Conservation (phyloP, 2,888 invertebrate genomes). For the Agonum fuliginosum region DNA sequence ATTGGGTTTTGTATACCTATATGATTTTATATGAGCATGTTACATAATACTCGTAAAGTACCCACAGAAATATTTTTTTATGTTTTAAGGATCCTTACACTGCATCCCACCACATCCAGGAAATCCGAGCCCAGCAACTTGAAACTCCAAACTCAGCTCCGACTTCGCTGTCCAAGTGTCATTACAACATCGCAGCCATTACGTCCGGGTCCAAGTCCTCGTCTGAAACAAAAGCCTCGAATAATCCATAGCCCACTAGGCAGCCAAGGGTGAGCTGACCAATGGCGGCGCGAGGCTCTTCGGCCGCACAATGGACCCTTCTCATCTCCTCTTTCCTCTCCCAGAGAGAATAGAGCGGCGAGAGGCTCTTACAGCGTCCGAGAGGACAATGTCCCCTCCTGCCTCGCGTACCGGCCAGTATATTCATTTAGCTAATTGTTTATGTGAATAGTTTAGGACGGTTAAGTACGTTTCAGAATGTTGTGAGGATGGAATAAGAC, state of each 20-base stretch:
- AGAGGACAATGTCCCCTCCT: background rate
- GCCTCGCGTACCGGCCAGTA: constrained; percentile 60
- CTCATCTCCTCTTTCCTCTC: constrained; percentile 62
- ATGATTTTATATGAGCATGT: too few relatives aligned
- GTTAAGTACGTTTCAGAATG: constrained; percentile 20
- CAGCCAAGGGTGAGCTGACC: constrained; percentile 72
- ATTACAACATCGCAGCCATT: constrained; percentile 72
- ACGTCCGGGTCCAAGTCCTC: constrained; percentile 62
- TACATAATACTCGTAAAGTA: too few relatives aligned
- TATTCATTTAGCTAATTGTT: constrained; percentile 65
- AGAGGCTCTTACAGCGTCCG: constrained; percentile 5
- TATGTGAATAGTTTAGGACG: constrained; percentile 60
- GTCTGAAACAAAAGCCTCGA: constrained; percentile 73
- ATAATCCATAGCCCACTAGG: constrained; percentile 71
- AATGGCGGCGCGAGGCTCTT: constrained; percentile 68
- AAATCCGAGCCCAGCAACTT: background rate
- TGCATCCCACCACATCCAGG: too few relatives aligned
- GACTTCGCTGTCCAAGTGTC: constrained; percentile 71
- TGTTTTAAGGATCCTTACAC: too few relatives aligned
- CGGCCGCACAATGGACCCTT: constrained; percentile 50
- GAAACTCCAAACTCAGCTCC: constrained; percentile 47
- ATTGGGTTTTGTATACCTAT: background rate
- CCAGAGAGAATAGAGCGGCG: background rate
- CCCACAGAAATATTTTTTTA: too few relatives aligned
- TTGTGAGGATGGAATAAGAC: background rate